Conservation (phyloP, 2,113 vertebrate genomes). For the Hippolais icterina region DNA sequence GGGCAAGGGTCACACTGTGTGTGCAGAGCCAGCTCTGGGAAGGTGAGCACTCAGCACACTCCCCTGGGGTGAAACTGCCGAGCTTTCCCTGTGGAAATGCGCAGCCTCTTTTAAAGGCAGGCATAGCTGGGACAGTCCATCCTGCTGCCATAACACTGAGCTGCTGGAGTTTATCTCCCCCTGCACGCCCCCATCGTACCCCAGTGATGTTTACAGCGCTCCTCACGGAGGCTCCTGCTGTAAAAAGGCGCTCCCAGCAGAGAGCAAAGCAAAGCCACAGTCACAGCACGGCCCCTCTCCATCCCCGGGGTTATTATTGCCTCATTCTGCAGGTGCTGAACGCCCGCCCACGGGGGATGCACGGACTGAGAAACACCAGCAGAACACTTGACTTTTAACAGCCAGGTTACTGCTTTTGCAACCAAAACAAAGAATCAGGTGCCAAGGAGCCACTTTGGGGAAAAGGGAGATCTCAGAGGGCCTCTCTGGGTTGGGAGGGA, state of each 20-base stretch:
- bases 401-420: not conserved
- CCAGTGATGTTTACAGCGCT: not conserved
- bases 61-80: not conserved
- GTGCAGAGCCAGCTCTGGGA: not conserved
- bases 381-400: not conserved
- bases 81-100: not conserved
- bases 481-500: not conserved
- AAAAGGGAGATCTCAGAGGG: not conserved
- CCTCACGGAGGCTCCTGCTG: not conserved
- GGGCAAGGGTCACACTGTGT: too few species aligned
- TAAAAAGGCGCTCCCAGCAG: not conserved
- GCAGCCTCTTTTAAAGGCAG: not conserved
- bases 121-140: too few species aligned
- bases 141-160: not conserved
- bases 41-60: not conserved
- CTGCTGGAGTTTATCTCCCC: constrained; percentile 12
- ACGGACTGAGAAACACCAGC: not conserved
- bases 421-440: not conserved
- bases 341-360: not conserved
- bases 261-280: not conserved
- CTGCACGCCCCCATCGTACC: not conserved
- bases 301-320: not conserved
- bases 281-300: not conserved
- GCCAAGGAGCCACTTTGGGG: not conserved
- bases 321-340: not conserved